Evolutionary conservation across 2,113 vertebrate species (phyloP).

Genomic region (Callaeas wilsoni): DNA sequence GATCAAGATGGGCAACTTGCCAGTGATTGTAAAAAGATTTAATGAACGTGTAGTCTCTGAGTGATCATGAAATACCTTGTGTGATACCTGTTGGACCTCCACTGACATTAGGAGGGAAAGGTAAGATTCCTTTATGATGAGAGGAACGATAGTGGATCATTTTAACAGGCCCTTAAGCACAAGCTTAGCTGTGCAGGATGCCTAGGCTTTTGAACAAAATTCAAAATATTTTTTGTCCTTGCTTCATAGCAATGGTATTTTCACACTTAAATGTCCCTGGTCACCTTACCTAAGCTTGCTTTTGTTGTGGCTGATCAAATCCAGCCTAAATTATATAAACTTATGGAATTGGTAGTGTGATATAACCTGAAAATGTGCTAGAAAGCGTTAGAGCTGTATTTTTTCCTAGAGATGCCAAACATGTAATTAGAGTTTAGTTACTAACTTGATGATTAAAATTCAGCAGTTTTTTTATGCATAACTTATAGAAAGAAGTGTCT

Average conservation of each 20-base stretch:
- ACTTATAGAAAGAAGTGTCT: background rate
- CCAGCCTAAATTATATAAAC: background rate
- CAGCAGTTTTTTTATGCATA: background rate
- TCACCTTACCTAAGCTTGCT: background rate
- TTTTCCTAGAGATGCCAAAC: background rate
- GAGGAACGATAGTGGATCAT: background rate
- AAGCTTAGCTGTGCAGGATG: background rate
- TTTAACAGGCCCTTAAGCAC: background rate
- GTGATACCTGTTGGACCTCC: background rate
- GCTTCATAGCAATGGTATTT: background rate
- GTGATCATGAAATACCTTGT: background rate
- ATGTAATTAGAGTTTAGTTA: background rate
- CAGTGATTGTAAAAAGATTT: background rate
- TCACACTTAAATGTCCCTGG: background rate
- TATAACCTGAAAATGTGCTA: background rate
- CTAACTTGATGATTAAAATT: conserved; percentile 15
- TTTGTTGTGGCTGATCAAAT: background rate
- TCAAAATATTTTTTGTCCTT: background rate
- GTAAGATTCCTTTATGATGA: background rate
- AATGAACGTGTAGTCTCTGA: background rate
- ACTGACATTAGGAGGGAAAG: background rate
- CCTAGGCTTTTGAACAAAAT: background rate
- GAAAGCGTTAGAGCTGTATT: background rate
- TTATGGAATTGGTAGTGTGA: background rate
- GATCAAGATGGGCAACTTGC: background rate